Percentiles rank a stretch among this genome's conserved stretches.
These are phyloP conservation scores for Dolichallabes microphthalmus DNA, from an alignment of 2,113 vertebrate genomes.

Conservation along the genomic window DNA sequence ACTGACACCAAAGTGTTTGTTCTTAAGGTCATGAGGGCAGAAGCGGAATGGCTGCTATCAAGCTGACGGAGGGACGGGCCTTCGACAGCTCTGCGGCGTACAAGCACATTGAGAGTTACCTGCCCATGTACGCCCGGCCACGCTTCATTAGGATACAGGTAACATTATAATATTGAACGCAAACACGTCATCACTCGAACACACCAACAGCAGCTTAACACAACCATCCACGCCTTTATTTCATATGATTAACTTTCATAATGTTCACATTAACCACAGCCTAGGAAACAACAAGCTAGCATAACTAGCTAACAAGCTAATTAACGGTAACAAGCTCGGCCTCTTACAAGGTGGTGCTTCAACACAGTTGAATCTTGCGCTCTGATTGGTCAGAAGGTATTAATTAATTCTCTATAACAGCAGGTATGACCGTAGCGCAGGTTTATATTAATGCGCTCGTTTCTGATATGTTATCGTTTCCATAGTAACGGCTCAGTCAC, in stretches of 20 bases:
- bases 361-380: not conserved
- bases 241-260: not conserved
- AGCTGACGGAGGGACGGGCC: slow-evolving; percentile 70
- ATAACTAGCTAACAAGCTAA: not conserved
- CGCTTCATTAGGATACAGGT: slow-evolving; percentile 85
- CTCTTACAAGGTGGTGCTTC: not conserved
- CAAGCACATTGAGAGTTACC: slow-evolving; percentile 69
- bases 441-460: not conserved
- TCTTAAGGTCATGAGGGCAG: slow-evolving; percentile 82
- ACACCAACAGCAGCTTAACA: not conserved
- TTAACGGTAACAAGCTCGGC: not conserved
- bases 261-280: not conserved
- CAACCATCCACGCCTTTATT: not conserved
- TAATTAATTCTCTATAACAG: not conserved
- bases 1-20: not conserved
- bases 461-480: not conserved
- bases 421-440: not conserved
- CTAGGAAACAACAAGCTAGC: not conserved
- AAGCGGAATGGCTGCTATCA: slow-evolving; percentile 84
- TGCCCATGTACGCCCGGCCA: slow-evolving; percentile 81
- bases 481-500: not conserved
- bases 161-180: not conserved
- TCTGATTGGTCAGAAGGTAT: not conserved
- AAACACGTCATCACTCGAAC: not conserved
- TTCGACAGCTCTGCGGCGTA: slow-evolving; percentile 75